phyloP scores from a whole-genome alignment of 2,113 vertebrate genomes.

The Cricetomys ansorgei region DNA sequence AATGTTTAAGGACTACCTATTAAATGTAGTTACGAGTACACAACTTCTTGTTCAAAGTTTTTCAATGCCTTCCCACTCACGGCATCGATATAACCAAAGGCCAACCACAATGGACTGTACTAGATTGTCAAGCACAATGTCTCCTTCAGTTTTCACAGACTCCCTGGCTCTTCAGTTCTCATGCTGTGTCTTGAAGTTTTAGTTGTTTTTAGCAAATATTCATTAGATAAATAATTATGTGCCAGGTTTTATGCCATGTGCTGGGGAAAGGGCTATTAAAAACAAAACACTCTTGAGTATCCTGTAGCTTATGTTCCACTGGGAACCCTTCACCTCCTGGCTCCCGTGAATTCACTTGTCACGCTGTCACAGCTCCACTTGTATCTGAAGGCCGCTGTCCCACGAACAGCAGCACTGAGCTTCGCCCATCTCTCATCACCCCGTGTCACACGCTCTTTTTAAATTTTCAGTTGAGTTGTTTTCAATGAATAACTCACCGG shows the following conservation, averaged over 20 bases:
- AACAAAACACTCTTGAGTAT: background rate
- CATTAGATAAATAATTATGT: background rate
- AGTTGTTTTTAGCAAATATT: slow-evolving; percentile 45
- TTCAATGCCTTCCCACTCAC: background rate
- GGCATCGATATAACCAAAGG: background rate
- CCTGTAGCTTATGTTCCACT: background rate
- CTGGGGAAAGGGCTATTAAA: background rate
- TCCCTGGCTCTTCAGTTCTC: slow-evolving; percentile 28
- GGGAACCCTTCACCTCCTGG: background rate
- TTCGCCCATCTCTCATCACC: background rate
- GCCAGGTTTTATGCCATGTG: background rate
- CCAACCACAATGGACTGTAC: background rate
- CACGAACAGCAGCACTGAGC: background rate
- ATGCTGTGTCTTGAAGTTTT: background rate
- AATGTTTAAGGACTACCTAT: slow-evolving; percentile 19
- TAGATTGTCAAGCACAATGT: background rate
- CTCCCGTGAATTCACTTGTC: background rate
- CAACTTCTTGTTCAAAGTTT: background rate
- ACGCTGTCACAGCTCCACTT: background rate
- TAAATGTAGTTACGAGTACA: background rate
- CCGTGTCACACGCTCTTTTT: background rate
- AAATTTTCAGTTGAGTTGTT: slow-evolving; percentile 35
- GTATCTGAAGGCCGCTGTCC: background rate
- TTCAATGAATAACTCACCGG: background rate
- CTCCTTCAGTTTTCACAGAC: background rate